Conservation (phyloP, 2,797 vertebrate species). For the Dryobates pubescens region DNA sequence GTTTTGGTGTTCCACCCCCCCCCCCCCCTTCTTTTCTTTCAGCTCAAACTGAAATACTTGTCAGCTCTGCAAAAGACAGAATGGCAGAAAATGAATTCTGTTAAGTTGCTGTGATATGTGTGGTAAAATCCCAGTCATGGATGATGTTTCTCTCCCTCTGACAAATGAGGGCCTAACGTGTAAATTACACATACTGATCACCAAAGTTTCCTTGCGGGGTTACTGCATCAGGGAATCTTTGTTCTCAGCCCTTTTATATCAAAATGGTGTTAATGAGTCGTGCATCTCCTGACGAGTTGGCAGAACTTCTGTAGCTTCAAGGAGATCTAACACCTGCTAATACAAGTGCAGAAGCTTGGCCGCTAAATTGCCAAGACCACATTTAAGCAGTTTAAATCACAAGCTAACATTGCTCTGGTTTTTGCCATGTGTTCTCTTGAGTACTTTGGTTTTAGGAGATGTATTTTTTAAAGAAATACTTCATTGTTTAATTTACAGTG, state of each 20-base stretch:
- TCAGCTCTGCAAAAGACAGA: neutral
- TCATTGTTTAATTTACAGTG: neutral
- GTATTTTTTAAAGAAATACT: neutral
- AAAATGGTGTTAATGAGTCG: conserved; percentile 18
- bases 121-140: neutral
- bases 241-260: neutral
- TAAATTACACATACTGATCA: neutral
- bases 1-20: neutral
- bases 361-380: neutral
- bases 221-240: neutral
- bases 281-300: conserved; percentile 7
- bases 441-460: neutral
- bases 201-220: neutral
- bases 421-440: neutral
- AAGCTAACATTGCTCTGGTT: neutral
- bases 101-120: neutral
- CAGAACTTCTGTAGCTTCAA: conserved; percentile 8
- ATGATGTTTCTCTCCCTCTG: neutral
- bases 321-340: conserved; percentile 20
- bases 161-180: neutral
- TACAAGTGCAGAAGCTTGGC: neutral
- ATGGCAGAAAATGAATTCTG: neutral
- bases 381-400: conserved; percentile 9
- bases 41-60: neutral
- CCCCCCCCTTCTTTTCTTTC: neutral